Percentiles rank a stretch among this genome's conserved stretches.
phyloP scores from a whole-genome alignment of 2,113 vertebrate species.

The Prinia subflava region DNA sequence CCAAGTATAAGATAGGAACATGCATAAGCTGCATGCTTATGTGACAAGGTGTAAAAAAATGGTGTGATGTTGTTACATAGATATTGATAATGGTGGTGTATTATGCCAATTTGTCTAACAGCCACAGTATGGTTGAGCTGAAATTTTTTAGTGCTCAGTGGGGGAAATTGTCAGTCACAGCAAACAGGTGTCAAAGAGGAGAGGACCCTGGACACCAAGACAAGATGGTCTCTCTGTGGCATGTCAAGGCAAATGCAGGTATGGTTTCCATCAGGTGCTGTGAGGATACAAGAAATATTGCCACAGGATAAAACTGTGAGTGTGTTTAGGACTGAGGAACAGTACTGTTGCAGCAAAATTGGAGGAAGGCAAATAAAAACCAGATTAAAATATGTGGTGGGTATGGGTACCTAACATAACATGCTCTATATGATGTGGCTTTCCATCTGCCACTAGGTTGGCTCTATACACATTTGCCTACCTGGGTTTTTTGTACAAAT shows the following conservation, averaged over 20 bases:
- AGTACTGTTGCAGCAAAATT: not conserved
- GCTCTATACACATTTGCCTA: not conserved
- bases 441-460: not conserved
- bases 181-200: not conserved
- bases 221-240: not conserved
- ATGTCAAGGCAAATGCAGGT: not conserved
- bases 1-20: not conserved
- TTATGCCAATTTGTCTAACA: not conserved
- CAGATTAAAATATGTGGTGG: not conserved
- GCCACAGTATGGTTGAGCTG: not conserved
- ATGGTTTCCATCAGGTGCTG: not conserved
- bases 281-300: not conserved
- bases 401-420: too few relatives aligned
- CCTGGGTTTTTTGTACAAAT: not conserved
- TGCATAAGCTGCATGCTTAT: not conserved
- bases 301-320: not conserved
- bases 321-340: not conserved
- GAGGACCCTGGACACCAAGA: not conserved
- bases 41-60: not conserved
- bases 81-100: not conserved
- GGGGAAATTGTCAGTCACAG: not conserved
- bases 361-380: not conserved
- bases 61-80: not conserved
- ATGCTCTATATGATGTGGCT: not conserved
- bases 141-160: not conserved